A percentile compares a stretch with the other conserved stretches of the same genome.
Conservation (phyloP, 2,797 vertebrate species). For the Argentina silus region DNA sequence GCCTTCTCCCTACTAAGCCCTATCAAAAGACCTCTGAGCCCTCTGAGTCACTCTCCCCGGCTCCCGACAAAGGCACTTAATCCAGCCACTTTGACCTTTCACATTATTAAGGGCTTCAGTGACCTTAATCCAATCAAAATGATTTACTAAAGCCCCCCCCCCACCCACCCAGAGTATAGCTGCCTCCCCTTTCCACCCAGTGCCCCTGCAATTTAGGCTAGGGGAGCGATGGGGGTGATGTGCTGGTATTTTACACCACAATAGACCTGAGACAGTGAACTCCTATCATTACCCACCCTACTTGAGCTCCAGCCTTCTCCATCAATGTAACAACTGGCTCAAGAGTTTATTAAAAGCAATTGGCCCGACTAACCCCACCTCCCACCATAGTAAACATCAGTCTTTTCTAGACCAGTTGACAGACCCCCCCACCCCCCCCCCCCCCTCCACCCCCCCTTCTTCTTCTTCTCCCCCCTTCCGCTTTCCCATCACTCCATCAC, state of each 20-base stretch:
- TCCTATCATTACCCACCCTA: slow-evolving; percentile 84
- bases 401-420: slow-evolving; percentile 76
- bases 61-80: slow-evolving; percentile 88
- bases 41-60: slow-evolving; percentile 69
- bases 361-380: slow-evolving; percentile 69
- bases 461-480: slow-evolving; percentile 13
- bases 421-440: slow-evolving; percentile 61
- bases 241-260: slow-evolving; percentile 86
- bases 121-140: slow-evolving; percentile 99
- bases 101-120: slow-evolving; percentile 92
- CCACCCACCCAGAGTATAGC: slow-evolving; percentile 55
- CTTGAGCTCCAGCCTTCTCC: slow-evolving; percentile 82
- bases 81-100: slow-evolving; percentile 91
- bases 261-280: slow-evolving; percentile 80
- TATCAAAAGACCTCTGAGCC: slow-evolving; percentile 70
- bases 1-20: slow-evolving; percentile 74
- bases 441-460: not conserved
- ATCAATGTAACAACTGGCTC: slow-evolving; percentile 80
- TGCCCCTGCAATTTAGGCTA: slow-evolving; percentile 73
- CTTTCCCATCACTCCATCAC: slow-evolving; percentile 26
- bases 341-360: slow-evolving; percentile 89
- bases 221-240: slow-evolving; percentile 72
- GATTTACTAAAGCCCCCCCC: slow-evolving; percentile 86
- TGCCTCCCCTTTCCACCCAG: slow-evolving; percentile 75
- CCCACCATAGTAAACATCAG: slow-evolving; percentile 72